These are phyloP conservation scores for Cremastinae sp. DNA, from an alignment of 2,888 invertebrate genomes.

Conservation along the genomic window DNA sequence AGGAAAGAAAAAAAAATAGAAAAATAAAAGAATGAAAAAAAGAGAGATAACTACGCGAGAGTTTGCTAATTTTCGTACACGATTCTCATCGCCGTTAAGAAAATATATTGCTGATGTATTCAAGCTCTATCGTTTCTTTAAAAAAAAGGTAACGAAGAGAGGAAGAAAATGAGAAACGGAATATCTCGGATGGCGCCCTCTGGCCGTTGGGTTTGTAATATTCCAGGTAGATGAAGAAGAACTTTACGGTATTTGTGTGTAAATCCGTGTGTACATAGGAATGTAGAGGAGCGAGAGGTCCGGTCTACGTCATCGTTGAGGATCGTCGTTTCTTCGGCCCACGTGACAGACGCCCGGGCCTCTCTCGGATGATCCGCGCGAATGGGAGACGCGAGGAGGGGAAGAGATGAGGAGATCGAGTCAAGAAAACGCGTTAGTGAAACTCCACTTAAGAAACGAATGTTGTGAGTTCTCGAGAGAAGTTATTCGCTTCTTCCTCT, in stretches of 20 bases:
- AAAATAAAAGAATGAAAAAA: conserved; percentile 2
- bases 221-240: conserved; percentile 53
- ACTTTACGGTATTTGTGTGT: conserved; percentile 21
- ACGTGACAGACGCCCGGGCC: conserved; percentile 24
- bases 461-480: conserved; percentile 24
- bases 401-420: background rate
- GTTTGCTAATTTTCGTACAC: conserved; percentile 48
- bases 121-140: conserved; percentile 26
- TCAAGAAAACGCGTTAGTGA: conserved; percentile 22
- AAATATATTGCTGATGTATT: conserved; percentile 55
- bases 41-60: conserved; percentile 21
- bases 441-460: conserved; percentile 20
- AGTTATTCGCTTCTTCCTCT: conserved; percentile 39
- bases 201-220: conserved; percentile 13
- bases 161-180: conserved; percentile 5
- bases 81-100: conserved; percentile 48
- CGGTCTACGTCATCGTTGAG: conserved; percentile 55
- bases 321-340: conserved; percentile 55
- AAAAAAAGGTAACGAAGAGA: conserved; percentile 16
- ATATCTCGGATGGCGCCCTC: conserved; percentile 40
- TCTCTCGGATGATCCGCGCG: background rate
- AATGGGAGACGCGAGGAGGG: background rate
- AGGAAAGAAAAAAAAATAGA: background rate
- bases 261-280: background rate
- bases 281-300: conserved; percentile 22